phyloP scores from a whole-genome alignment of 2,113 vertebrate genomes.

The Caracal caracal region DNA sequence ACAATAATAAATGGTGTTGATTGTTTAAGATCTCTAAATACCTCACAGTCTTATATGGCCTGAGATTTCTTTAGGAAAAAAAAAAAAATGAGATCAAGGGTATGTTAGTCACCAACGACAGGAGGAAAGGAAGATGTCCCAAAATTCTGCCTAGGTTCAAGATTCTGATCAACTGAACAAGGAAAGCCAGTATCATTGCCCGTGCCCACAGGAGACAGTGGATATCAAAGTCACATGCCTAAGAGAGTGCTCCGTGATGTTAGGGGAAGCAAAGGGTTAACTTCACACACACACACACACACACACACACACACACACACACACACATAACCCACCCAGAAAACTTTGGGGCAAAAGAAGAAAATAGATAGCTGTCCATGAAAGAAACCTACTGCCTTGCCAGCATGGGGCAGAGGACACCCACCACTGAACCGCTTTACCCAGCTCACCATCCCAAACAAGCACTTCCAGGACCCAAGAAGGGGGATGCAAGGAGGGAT shows the following conservation, averaged over 20 bases:
- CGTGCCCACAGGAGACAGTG: neutral
- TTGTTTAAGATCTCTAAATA: constrained; percentile 7
- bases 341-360: neutral
- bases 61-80: neutral
- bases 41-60: neutral
- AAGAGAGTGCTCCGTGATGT: neutral
- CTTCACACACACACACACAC: neutral
- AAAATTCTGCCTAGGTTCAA: neutral
- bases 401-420: neutral
- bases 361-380: neutral
- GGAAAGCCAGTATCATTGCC: neutral
- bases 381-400: neutral
- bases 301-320: no score
- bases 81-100: neutral
- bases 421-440: neutral
- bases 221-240: neutral
- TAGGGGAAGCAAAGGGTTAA: neutral
- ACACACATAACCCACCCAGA: neutral
- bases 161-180: neutral
- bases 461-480: neutral
- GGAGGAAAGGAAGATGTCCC: neutral
- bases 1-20: neutral
- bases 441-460: neutral
- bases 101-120: neutral
- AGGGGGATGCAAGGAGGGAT: neutral